Evolutionary conservation across 2,888 invertebrate genomes (phyloP), one percentile per base, ranked within the genome.

Genomic region (Coenonympha glycerion): DNA sequence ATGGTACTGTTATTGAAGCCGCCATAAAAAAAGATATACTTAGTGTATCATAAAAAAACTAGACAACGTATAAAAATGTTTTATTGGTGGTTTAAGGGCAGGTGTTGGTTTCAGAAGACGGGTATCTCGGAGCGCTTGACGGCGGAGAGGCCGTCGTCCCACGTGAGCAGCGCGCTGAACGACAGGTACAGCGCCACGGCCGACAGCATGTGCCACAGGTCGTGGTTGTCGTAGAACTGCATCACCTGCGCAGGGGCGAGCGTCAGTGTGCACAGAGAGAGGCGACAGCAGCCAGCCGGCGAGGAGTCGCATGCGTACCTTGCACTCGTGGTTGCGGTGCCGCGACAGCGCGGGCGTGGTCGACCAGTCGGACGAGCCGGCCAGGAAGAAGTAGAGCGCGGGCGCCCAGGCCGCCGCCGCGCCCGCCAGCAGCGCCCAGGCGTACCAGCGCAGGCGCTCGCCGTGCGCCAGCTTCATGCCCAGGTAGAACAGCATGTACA

Each of bases 171-270:
- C 31, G 92, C 91, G 91, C 93, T 92, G 76, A 95, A 95, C 31
- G 93, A 92, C 71, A 94, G 91, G 73, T 93, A 95, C 88, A 95
- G 92, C 48, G 93, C 92, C 26, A 90, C 87, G 9, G 95, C 93
- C n/a, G 95, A 95, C 53, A 95, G 83, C 72, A 94, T 91, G 79
- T 95, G 95, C 96, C 96, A 96, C 60, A 96, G 90, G 73, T 96
- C 96, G 79, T 96, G 96, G 59, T 88, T 88, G 79, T 96, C 96
- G 79, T 94, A 96, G 80, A 96, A 96, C 53, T 90, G 81, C 55
- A 93, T 71, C 39, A 94, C 66, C 54, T 88, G 71, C 11, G 16
- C 31, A 6, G 3, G 4, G 15, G 18, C 21, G 11, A n/a, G 8
- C 9, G 11, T 11, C 28, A 11, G 2, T 28, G 5, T 26, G 28